Evolutionary conservation across 1,140 invertebrate species (phyloP).

Genomic region (Pseudoatta argentina): DNA sequence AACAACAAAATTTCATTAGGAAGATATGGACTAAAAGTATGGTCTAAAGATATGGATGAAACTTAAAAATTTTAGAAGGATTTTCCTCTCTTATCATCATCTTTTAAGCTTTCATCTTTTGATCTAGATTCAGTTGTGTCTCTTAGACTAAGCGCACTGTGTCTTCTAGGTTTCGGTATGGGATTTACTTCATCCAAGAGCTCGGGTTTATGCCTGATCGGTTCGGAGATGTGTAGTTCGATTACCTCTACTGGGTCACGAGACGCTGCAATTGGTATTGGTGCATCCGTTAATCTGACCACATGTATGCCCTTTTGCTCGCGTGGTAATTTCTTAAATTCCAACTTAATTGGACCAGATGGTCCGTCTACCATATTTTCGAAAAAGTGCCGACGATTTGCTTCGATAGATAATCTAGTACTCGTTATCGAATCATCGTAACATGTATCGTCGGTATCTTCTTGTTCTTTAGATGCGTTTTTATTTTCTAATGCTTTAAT

Average conservation of each 20-base stretch:
- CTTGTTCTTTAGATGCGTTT: slow-evolving; percentile 54
- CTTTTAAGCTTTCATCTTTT: slow-evolving; percentile 13
- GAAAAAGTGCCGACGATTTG: slow-evolving; percentile 80
- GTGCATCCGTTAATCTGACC: slow-evolving; percentile 77
- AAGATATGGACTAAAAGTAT: neutral
- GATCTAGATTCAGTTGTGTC: slow-evolving; percentile 41
- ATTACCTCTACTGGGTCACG: slow-evolving; percentile 81
- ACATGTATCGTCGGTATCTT: slow-evolving; percentile 11
- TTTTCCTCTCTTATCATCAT: slow-evolving; percentile 58
- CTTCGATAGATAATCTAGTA: slow-evolving; percentile 77
- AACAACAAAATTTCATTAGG: slow-evolving; percentile 7
- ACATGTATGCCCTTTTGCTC: slow-evolving; percentile 81
- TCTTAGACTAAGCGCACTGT: slow-evolving; percentile 77
- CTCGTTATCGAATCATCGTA: slow-evolving; percentile 12
- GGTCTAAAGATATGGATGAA: neutral
- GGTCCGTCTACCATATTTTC: slow-evolving; percentile 76
- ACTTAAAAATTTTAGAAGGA: slow-evolving; percentile 69
- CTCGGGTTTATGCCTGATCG: slow-evolving; percentile 78
- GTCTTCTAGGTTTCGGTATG: slow-evolving; percentile 78
- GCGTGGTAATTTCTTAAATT: slow-evolving; percentile 80
- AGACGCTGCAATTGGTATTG: slow-evolving; percentile 62
- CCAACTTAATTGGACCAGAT: slow-evolving; percentile 78
- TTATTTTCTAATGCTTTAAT: slow-evolving; percentile 80
- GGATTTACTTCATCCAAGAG: slow-evolving; percentile 77
- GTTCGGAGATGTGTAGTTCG: slow-evolving; percentile 83